A percentile compares a stretch with the other conserved stretches of the same genome.
Conservation (phyloP, 2,113 vertebrate genomes). For the Phyllopteryx taeniolatus region DNA sequence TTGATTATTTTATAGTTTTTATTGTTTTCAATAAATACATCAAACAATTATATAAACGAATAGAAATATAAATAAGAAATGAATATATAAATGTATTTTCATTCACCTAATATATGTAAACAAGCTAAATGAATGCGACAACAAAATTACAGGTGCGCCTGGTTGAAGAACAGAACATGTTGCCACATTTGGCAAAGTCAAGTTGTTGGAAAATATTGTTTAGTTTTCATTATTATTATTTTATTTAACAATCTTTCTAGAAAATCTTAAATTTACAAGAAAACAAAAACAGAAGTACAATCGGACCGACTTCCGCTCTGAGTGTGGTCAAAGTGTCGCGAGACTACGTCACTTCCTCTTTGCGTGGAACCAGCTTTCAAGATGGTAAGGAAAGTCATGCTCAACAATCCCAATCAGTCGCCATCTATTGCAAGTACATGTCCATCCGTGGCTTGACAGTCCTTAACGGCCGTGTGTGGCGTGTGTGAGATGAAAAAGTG, state of each 20-base stretch:
- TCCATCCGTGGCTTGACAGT: accelerated
- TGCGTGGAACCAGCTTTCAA: constrained; percentile 72
- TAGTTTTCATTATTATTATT: no score
- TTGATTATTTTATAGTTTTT: no score
- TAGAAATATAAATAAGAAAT: not conserved
- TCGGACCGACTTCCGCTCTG: constrained; percentile 47
- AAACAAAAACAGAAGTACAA: not conserved
- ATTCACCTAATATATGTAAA: not conserved
- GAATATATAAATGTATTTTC: not conserved
- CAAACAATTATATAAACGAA: not conserved
- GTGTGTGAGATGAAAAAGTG: accelerated
- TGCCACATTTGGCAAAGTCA: not conserved
- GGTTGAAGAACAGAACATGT: not conserved
- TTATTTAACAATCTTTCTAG: no score
- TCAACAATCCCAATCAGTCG: constrained; percentile 38
- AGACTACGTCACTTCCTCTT: constrained; percentile 67
- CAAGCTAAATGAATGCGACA: not conserved
- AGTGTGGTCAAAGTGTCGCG: constrained; percentile 56
- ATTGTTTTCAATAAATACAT: not conserved
- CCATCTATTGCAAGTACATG: constrained; percentile 38
- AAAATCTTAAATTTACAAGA: no score
- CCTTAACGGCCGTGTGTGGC: accelerated
- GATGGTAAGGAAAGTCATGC: constrained; percentile 67
- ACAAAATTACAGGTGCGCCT: not conserved
- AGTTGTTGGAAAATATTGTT: no score